Conservation (phyloP, 2,797 vertebrate genomes). For the Ctenosaura bakeri region DNA sequence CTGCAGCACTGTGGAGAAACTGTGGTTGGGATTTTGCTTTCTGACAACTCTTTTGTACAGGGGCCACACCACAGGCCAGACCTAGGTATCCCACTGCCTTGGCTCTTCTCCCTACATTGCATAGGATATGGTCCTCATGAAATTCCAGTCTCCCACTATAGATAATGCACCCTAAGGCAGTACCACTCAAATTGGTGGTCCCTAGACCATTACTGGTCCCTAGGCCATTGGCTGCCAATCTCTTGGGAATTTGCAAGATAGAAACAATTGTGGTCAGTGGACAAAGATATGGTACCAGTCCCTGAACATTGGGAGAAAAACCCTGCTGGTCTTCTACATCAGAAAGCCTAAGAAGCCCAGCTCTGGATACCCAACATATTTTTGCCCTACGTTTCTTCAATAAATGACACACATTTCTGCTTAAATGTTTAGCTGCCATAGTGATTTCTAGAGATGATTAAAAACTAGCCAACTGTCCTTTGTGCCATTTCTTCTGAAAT, state of each 20-base stretch:
- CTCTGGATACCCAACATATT: neutral
- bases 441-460: conserved; percentile 22
- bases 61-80: neutral
- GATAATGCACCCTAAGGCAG: neutral
- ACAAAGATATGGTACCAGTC: too few relatives aligned
- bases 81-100: neutral
- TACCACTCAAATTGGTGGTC: too few relatives aligned
- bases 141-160: neutral
- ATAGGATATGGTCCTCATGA: neutral
- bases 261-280: too few relatives aligned
- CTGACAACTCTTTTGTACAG: too few relatives aligned
- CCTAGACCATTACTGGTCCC: too few relatives aligned
- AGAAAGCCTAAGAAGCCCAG: too few relatives aligned
- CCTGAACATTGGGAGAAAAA: too few relatives aligned
- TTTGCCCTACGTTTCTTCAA: neutral
- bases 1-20: neutral
- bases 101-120: neutral
- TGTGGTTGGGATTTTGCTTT: neutral
- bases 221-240: too few relatives aligned
- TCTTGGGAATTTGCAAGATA: too few relatives aligned
- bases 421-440: conserved; percentile 10
- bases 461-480: conserved; percentile 23
- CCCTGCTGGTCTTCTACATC: too few relatives aligned
- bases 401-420: conserved; percentile 5
- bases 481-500: conserved; percentile 23